A percentile compares a stretch with the other conserved stretches of the same genome.
Evolutionary conservation across 2,888 invertebrate genomes (phyloP).

Genomic region (Glaucopsyche alexis): DNA sequence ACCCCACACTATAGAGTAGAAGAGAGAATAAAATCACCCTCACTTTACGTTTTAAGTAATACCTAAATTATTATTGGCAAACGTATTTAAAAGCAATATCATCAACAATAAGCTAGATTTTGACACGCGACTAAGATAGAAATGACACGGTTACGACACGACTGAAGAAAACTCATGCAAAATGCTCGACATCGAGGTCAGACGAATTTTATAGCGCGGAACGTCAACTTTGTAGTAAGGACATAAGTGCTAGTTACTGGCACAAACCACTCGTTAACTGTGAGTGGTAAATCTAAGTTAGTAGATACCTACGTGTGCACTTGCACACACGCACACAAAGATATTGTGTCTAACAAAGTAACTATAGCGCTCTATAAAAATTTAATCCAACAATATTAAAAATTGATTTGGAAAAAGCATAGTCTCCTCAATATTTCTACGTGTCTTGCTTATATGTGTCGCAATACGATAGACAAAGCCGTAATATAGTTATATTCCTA

Average conservation of each 20-base stretch:
- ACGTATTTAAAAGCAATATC: too few relatives aligned
- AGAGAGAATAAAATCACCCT: too few relatives aligned
- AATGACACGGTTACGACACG: not conserved
- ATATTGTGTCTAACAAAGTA: not conserved
- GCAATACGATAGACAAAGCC: too few relatives aligned
- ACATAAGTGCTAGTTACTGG: not conserved
- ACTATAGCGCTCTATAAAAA: too few relatives aligned
- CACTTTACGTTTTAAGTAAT: too few relatives aligned
- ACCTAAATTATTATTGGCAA: too few relatives aligned
- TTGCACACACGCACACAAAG: too few relatives aligned
- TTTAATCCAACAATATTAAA: not conserved
- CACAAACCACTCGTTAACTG: not conserved
- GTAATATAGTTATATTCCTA: too few relatives aligned
- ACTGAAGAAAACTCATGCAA: slow-evolving; percentile 2
- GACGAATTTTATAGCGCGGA: slow-evolving; percentile 14
- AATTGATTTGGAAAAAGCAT: too few relatives aligned
- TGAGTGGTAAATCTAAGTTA: not conserved
- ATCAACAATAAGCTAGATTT: not conserved
- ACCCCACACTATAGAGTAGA: too few relatives aligned
- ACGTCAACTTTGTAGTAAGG: not conserved
- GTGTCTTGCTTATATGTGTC: too few relatives aligned
- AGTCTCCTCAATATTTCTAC: too few relatives aligned
- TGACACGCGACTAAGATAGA: not conserved
- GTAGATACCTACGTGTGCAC: not conserved
- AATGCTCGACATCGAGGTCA: not conserved